Conservation (phyloP, 2,888 invertebrate genomes). For the Temnothorax ravouxi region DNA sequence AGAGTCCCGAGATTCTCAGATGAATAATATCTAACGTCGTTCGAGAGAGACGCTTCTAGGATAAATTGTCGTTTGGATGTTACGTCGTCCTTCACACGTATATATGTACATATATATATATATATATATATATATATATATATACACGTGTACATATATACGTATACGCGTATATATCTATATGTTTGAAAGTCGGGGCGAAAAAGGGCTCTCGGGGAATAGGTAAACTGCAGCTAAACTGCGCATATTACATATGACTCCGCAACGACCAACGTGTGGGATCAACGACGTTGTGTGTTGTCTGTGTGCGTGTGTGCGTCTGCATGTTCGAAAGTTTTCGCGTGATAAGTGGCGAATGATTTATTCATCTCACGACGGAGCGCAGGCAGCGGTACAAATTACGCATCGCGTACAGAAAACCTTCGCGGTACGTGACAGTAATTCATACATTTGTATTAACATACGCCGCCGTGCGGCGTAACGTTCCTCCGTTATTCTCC, state of each 20-base stretch:
- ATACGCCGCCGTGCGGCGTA: slow-evolving; percentile 29
- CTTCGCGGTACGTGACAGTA: slow-evolving; percentile 75
- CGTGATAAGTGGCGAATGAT: slow-evolving; percentile 76
- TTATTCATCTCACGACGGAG: slow-evolving; percentile 75
- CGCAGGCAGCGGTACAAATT: slow-evolving; percentile 75
- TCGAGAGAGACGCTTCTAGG: slow-evolving; percentile 55
- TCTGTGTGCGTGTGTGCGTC: background rate
- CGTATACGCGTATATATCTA: background rate
- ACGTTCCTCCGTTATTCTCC: slow-evolving; percentile 52
- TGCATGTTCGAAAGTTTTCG: slow-evolving; percentile 71
- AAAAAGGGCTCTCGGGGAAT: slow-evolving; percentile 56
- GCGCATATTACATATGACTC: slow-evolving; percentile 57
- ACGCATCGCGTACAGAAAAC: slow-evolving; percentile 77
- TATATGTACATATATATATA: background rate
- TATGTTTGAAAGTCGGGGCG: slow-evolving; percentile 36
- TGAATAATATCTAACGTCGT: slow-evolving; percentile 57
- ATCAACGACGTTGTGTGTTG: slow-evolving; percentile 25
- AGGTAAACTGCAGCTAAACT: slow-evolving; percentile 48
- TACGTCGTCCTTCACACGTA: slow-evolving; percentile 13
- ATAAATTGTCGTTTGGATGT: slow-evolving; percentile 55
- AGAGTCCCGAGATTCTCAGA: slow-evolving; percentile 41
- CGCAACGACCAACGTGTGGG: slow-evolving; percentile 30
- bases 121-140: background rate
- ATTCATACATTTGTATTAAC: slow-evolving; percentile 76
- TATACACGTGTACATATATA: background rate